Evolutionary conservation across 1,140 invertebrate genomes (phyloP).

Genomic region (Danaus plexippus): DNA sequence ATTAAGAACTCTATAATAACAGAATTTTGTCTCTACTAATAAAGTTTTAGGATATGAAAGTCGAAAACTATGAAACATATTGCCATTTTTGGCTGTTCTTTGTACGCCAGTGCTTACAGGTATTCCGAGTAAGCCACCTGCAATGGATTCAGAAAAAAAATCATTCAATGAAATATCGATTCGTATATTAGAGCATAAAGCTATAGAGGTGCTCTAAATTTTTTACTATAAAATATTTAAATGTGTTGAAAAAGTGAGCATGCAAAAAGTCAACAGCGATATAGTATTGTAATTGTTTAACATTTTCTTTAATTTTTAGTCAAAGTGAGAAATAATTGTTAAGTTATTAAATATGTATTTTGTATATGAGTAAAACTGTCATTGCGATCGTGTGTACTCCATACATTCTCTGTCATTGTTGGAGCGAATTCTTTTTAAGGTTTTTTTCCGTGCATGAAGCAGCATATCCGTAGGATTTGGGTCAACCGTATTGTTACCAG

Average conservation of each 20-base stretch:
- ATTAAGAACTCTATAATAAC: too few species aligned
- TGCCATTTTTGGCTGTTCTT: conserved; percentile 11
- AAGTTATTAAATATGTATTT: background rate
- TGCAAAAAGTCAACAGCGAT: too few species aligned
- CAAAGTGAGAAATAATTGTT: too few species aligned
- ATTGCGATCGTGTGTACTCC: conserved; percentile 16
- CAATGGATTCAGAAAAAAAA: conserved; percentile 50
- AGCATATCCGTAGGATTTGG: conserved; percentile 57
- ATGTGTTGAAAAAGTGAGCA: too few species aligned
- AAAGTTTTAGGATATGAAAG: too few species aligned
- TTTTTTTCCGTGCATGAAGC: conserved; percentile 40
- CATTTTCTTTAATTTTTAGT: too few species aligned
- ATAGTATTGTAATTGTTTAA: too few species aligned
- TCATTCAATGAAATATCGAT: conserved; percentile 34
- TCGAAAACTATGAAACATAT: background rate
- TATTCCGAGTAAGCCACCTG: conserved; percentile 34
- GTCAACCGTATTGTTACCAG: conserved; percentile 37
- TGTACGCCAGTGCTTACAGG: background rate
- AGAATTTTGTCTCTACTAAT: too few species aligned
- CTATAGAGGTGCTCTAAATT: conserved; percentile 19
- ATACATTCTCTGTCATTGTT: conserved; percentile 32
- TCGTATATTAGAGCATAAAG: conserved; percentile 29
- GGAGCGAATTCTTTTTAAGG: conserved; percentile 49
- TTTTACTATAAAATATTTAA: too few species aligned
- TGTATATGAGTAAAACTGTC: conserved; percentile 5